These are phyloP conservation scores for Kradibia gibbosae DNA, from an alignment of 1,140 invertebrate genomes.

Conservation along the genomic window DNA sequence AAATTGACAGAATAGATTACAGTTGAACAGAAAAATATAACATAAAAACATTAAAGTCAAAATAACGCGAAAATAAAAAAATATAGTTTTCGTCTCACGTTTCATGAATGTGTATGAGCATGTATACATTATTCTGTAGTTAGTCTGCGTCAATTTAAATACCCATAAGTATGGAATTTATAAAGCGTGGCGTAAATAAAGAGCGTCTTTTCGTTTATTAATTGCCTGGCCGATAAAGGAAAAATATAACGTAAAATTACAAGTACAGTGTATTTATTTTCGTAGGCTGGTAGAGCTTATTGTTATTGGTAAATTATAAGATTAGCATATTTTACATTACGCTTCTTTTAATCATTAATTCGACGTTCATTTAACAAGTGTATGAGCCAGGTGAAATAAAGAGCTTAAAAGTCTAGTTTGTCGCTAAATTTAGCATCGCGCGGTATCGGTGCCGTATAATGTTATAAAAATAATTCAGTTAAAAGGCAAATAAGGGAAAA, in stretches of 20 bases:
- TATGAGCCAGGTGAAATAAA: too few species aligned
- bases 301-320: too few species aligned
- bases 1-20: neutral
- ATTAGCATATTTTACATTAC: too few species aligned
- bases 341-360: too few species aligned
- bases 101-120: slow-evolving; percentile 5
- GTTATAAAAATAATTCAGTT: too few species aligned
- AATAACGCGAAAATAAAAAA: neutral
- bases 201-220: neutral
- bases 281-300: too few species aligned
- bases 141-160: neutral
- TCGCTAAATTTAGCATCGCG: too few species aligned
- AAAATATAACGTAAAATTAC: neutral
- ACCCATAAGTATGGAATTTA: neutral
- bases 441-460: too few species aligned
- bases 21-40: neutral
- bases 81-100: neutral
- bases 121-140: slow-evolving; percentile 13
- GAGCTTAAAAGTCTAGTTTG: too few species aligned
- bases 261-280: neutral
- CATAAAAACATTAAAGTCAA: neutral
- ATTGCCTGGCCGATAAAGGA: neutral
- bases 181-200: neutral
- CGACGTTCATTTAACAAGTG: too few species aligned
- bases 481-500: neutral